Evolutionary conservation across 2,797 vertebrate species (phyloP).

Genomic region (Crocodylus rhombifer): DNA sequence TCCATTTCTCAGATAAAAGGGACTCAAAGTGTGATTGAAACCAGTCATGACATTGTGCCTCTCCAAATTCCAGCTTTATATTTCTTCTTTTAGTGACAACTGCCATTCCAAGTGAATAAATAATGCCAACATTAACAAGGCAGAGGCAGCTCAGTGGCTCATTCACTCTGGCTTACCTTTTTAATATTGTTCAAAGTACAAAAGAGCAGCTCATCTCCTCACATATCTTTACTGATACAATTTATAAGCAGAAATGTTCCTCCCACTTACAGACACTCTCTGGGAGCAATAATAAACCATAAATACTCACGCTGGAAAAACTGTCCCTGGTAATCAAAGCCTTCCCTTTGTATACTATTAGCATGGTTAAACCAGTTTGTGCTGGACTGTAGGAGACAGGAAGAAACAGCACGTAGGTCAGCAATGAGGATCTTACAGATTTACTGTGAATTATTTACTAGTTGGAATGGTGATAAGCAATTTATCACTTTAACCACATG

Average conservation of each 20-base stretch:
- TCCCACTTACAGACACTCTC: constrained; percentile 25
- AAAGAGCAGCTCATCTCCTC: not conserved
- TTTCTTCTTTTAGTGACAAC: constrained; percentile 5
- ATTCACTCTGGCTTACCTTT: constrained; percentile 8
- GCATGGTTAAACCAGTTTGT: constrained; percentile 10
- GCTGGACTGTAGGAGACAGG: not conserved
- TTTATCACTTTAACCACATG: not conserved
- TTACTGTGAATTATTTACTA: constrained; percentile 34
- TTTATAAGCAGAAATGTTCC: constrained; percentile 50
- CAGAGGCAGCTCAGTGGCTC: constrained; percentile 1
- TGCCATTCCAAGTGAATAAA: constrained; percentile 35
- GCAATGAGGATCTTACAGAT: not conserved
- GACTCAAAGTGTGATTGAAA: constrained; percentile 1
- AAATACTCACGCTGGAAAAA: not conserved
- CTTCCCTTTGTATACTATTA: not conserved
- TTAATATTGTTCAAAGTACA: constrained; percentile 25
- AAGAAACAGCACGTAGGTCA: not conserved
- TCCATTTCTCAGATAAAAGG: not conserved
- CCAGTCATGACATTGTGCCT: not conserved
- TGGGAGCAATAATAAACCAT: constrained; percentile 52
- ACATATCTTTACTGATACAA: constrained; percentile 40
- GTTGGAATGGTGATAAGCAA: constrained; percentile 33
- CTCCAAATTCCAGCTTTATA: constrained; percentile 16
- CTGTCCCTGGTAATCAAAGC: constrained; percentile 25
- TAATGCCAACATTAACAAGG: not conserved